A percentile compares a stretch with the other conserved stretches of the same genome.
Evolutionary conservation across 2,888 invertebrate species (phyloP).

Genomic region (Physocephala rufipes): DNA sequence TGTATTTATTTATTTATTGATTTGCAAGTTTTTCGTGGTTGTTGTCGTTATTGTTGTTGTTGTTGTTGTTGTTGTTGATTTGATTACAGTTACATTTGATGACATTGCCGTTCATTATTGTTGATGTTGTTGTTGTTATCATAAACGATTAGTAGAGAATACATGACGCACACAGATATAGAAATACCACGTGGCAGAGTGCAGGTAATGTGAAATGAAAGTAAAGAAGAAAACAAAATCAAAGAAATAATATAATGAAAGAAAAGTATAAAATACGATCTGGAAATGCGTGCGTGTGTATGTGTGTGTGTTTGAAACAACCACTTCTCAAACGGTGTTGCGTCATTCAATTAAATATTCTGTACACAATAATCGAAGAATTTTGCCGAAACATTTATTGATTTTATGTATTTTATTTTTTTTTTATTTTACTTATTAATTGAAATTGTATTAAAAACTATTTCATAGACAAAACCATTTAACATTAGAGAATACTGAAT

Average conservation of each 20-base stretch:
- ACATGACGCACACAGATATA: constrained; percentile 22
- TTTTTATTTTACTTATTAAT: not conserved
- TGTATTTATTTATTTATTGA: constrained; percentile 22
- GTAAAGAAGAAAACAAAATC: constrained; percentile 31
- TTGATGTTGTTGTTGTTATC: constrained; percentile 25
- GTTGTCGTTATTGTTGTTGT: constrained; percentile 21
- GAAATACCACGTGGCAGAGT: constrained; percentile 25
- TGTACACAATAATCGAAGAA: no score
- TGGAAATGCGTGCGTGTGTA: not conserved
- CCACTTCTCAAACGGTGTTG: no score
- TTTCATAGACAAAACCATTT: not conserved
- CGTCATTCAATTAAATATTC: not conserved
- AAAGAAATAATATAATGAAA: constrained; percentile 21
- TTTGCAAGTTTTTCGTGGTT: not conserved
- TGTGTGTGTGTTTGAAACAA: not conserved
- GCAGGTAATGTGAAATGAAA: constrained; percentile 28
- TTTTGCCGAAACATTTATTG: not conserved
- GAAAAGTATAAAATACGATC: constrained; percentile 2
- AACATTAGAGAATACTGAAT: no score
- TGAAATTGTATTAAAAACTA: not conserved
- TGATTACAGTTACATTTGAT: constrained; percentile 11
- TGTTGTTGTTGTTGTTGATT: constrained; percentile 9
- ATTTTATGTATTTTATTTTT: not conserved
- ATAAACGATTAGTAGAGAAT: constrained; percentile 19
- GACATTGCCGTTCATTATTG: constrained; percentile 15